Percentiles rank a stretch among this genome's conserved stretches.
These are phyloP conservation scores for Lepidonotus clava DNA, from an alignment of 2,888 invertebrate species.

Conservation along the genomic window DNA sequence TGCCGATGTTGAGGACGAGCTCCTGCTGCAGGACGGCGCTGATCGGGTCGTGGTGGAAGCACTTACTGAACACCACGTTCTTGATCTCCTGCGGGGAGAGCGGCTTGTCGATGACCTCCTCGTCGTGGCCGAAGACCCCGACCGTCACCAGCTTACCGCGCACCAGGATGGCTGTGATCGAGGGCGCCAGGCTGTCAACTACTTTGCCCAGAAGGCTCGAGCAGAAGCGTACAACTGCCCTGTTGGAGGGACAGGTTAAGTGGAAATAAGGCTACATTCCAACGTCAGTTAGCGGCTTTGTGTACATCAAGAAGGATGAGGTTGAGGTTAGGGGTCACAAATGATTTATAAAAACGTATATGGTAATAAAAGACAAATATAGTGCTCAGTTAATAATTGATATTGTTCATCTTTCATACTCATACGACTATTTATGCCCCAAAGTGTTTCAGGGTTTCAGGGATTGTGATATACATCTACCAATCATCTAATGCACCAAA, in stretches of 20 bases:
- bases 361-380: too few species aligned
- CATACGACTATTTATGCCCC: too few species aligned
- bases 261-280: too few species aligned
- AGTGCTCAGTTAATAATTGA: too few species aligned
- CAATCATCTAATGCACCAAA: too few species aligned
- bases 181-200: slow-evolving; percentile 98
- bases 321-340: too few species aligned
- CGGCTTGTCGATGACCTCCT: slow-evolving; percentile 95
- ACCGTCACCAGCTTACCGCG: slow-evolving; percentile 99
- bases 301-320: too few species aligned
- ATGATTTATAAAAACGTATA: too few species aligned
- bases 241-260: slow-evolving; percentile 61
- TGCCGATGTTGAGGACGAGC: slow-evolving; percentile 95
- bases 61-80: slow-evolving; percentile 90
- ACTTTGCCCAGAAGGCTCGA: slow-evolving; percentile 95
- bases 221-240: slow-evolving; percentile 94
- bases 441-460: too few species aligned
- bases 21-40: slow-evolving; percentile 96
- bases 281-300: too few species aligned
- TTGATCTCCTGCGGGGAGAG: slow-evolving; percentile 98
- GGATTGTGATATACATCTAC: too few species aligned
- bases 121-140: slow-evolving; percentile 95
- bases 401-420: too few species aligned
- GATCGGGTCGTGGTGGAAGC: slow-evolving; percentile 88
- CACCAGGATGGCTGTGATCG: slow-evolving; percentile 97